Evolutionary conservation across 64 coral and sea anemone genomes (phyloP), one percentile per base, ranked within the genome.

Genomic region (Catalaphyllia jardinei): DNA sequence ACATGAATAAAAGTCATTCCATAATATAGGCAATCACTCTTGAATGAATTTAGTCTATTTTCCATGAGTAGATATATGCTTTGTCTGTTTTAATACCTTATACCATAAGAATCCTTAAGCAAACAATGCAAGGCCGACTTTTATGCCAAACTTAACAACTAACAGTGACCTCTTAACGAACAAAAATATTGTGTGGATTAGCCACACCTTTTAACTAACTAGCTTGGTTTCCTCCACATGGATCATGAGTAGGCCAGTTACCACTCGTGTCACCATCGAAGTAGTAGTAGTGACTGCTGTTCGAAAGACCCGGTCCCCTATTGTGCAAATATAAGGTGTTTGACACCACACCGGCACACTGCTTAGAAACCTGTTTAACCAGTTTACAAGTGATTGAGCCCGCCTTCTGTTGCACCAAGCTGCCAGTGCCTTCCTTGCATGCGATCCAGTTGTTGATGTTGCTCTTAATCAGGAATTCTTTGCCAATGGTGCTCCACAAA

Each of bases 361-460:
- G 72, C 1, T 22, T 1, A 0, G 63, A 25, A 87, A 82, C 20
- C n/a, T 25, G 22, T 79, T 65, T 88, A n/a, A 93, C 91, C 17
- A 93, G 22, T 73, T 31, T 73, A 19, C 85, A 93, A 0, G 19
- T 74, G 28, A 88, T 69, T 18, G 22, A 31, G 20, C 91, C 91
- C 19, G 38, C 54, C 15, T 60, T 13, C 10, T 75, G 72, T 25
- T 0, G 10, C 18, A 94, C 92, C 52, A 89, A 42, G 49, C 80
- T 79, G 55, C 80, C 92, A 35, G 10, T 55, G 3, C 25, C 17
- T 29, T 73, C 71, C 35, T 65, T 57, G 46, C 87, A 94, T 30
- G 73, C 64, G 50, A 94, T 63, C 93, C 93, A 90, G 88, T 90
- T 90, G 28, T 89, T 90, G 88, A 94, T 94, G 52, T 90, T 94